Evolutionary conservation across 2,888 invertebrate species (phyloP), one percentile per base, ranked within the genome.

Genomic region (Lissocephala sabroskyi): DNA sequence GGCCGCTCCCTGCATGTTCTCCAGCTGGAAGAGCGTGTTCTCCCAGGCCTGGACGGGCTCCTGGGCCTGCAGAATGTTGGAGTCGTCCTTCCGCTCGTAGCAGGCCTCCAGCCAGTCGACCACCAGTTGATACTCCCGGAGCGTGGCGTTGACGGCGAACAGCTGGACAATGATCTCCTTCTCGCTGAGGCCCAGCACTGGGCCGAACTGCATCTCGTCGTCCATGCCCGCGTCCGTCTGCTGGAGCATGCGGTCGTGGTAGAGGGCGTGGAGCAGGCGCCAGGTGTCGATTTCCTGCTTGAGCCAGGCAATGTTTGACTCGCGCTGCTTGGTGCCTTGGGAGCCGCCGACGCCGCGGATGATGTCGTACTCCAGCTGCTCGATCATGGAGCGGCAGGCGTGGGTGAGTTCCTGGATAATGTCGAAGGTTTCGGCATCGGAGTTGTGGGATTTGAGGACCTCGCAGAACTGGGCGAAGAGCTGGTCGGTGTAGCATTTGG

Each of bases 71-170:
- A 91, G 87, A 9, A 90, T 86, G 50, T 88, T 83, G 1, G 62
- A 43, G 60, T 61, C 84, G 3, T 85, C 83, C 30, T 86, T 85
- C 59, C 90, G 90, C 5, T 87, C 84, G 13, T 94, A 92, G 80
- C 92, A 93, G 30, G 90, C 89, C 84, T 97, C 97, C 44, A 97
- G 82, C 97, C 97, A 97, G 83, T 97, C 97, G 17, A 97, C 91
- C 32, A 97, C 90, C 40, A 96, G 82, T 82, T 97, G 94, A 73
- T 91, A 89, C 78, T 93, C 89, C 26, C 93, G 84, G 23, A 89
- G 68, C 49, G 88, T 88, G 0, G 87, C 83, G 67, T 89, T 88
- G 45, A 85, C 85, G 82, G 83, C 26, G 79, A 75, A 88, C 53
- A 79, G 85, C 61, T 82, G 82, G 13, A 75, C 67, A 10, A 85